A percentile compares a stretch with the other conserved stretches of the same genome.
Conservation (phyloP, 2,888 invertebrate species). For the Cataglyphis altisquamis region DNA sequence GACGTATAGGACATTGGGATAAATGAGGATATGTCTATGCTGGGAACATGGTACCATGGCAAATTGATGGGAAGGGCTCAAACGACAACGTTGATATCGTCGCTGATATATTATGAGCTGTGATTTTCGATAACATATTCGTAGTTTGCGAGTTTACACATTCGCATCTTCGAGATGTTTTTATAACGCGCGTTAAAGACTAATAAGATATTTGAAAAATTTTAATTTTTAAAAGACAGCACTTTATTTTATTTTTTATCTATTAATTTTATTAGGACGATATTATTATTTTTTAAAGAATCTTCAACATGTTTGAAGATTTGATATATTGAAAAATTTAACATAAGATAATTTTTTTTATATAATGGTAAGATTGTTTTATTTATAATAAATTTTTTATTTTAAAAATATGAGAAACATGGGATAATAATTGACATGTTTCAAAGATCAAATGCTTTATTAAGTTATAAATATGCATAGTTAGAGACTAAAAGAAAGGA, state of each 20-base stretch:
- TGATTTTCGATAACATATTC: conserved; percentile 63
- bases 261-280: not conserved
- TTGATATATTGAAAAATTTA: not conserved
- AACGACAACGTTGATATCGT: conserved; percentile 68
- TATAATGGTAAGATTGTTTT: not conserved
- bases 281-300: not conserved
- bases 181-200: not conserved
- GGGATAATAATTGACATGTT: not conserved
- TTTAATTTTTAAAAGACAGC: not conserved
- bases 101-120: conserved; percentile 71
- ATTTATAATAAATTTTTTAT: conserved; percentile 5
- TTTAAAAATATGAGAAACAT: not conserved
- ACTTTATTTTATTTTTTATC: not conserved
- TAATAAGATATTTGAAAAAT: not conserved
- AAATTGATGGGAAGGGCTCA: conserved; percentile 80
- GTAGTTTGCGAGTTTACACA: not conserved
- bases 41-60: conserved; percentile 78
- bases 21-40: conserved; percentile 85
- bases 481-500: not conserved
- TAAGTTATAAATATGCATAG: not conserved
- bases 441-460: not conserved
- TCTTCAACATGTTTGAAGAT: not conserved
- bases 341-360: conserved; percentile 7
- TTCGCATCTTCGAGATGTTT: not conserved
- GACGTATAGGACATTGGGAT: conserved; percentile 82